Evolutionary conservation across 2,797 vertebrate species (phyloP).

Genomic region (Anguilla pacifica): DNA sequence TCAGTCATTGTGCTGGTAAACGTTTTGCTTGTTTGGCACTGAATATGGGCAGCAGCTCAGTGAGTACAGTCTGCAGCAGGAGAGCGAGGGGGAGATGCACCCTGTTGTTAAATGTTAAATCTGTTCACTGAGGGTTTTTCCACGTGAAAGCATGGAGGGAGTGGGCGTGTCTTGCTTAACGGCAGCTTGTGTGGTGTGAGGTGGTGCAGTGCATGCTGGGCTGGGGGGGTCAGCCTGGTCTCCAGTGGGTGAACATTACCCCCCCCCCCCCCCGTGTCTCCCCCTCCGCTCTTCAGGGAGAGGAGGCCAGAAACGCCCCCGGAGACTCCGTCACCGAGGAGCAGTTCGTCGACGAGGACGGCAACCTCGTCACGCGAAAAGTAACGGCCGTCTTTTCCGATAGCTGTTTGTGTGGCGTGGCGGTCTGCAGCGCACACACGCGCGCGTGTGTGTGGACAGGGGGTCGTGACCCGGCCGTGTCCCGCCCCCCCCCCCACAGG

Average conservation of each 20-base stretch:
- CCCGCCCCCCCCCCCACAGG: constrained; percentile 69
- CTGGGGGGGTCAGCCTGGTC: neutral
- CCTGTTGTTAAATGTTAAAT: neutral
- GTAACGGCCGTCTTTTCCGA: constrained; percentile 68
- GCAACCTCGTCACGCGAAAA: constrained; percentile 96
- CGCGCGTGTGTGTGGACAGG: too few relatives aligned
- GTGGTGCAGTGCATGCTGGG: neutral
- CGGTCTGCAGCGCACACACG: neutral
- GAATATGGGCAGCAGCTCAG: neutral
- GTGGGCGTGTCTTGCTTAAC: neutral
- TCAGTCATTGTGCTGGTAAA: too few relatives aligned
- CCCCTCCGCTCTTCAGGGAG: constrained; percentile 78
- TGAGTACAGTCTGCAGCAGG: neutral
- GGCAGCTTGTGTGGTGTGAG: neutral
- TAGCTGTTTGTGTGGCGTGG: neutral
- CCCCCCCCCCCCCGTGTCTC: constrained; percentile 14
- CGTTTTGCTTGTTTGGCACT: neutral
- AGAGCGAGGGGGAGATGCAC: neutral
- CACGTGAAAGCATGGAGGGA: neutral
- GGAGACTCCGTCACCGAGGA: constrained; percentile 91
- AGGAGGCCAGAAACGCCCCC: constrained; percentile 90
- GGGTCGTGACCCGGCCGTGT: neutral
- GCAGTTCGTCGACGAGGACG: constrained; percentile 90
- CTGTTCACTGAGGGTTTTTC: neutral
- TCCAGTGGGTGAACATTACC: neutral